Evolutionary conservation across 2,113 vertebrate genomes (phyloP).

Genomic region (Cryptomyrus ogoouensis): DNA sequence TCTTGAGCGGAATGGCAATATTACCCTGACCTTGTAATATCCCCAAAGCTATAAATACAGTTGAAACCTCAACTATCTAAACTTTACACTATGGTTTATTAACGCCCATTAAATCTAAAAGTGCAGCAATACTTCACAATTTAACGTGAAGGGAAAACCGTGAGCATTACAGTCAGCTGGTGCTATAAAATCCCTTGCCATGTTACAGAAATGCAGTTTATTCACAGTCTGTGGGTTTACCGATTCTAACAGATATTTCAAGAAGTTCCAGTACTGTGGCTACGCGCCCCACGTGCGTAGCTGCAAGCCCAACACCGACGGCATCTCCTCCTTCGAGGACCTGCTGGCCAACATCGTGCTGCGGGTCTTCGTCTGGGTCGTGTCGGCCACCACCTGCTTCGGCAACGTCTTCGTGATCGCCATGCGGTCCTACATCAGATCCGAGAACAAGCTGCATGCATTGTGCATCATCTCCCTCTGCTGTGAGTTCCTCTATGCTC

Average conservation of each 20-base stretch:
- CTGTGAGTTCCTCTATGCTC: slow-evolving; percentile 70
- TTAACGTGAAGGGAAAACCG: background rate
- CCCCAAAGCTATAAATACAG: background rate
- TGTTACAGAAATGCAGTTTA: background rate
- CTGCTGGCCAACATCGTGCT: slow-evolving; percentile 88
- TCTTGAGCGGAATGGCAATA: background rate
- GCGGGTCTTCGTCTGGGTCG: slow-evolving; percentile 96
- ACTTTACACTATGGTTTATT: background rate
- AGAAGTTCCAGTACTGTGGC: slow-evolving; percentile 95
- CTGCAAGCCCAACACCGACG: slow-evolving; percentile 94
- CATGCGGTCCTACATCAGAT: slow-evolving; percentile 86
- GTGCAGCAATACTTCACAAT: background rate
- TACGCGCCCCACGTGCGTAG: slow-evolving; percentile 92
- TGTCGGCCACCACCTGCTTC: slow-evolving; percentile 87
- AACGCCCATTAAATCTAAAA: background rate
- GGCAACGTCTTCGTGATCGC: slow-evolving; percentile 96
- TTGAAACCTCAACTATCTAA: background rate
- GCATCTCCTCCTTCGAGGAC: slow-evolving; percentile 91
- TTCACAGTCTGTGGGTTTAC: background rate
- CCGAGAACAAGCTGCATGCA: slow-evolving; percentile 89
- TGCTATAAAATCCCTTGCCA: background rate
- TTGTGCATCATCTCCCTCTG: slow-evolving; percentile 95
- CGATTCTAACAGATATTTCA: slow-evolving; percentile 75
- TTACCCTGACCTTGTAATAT: background rate
- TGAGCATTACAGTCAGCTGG: background rate